phyloP scores from a whole-genome alignment of 2,888 invertebrate species.

The Orthosia incerta region DNA sequence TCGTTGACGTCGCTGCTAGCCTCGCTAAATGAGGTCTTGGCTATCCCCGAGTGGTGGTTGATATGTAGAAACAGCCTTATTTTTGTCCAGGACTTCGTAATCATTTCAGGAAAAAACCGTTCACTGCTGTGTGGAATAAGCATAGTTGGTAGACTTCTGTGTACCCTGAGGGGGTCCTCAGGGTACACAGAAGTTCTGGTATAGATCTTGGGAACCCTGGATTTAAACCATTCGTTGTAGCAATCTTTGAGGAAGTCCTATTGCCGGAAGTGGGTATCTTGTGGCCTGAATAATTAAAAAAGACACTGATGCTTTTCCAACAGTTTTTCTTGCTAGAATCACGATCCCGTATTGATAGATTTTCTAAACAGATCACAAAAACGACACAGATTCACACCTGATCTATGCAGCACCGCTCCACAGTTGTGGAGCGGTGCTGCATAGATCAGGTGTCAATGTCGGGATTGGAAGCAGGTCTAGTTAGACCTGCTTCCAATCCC shows the following conservation, averaged over 20 bases:
- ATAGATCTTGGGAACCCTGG: not conserved
- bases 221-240: not conserved
- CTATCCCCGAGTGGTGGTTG: slow-evolving; percentile 16
- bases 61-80: slow-evolving; percentile 5
- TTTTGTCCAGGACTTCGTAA: slow-evolving; percentile 3
- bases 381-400: not conserved
- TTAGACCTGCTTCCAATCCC: slow-evolving; percentile 12
- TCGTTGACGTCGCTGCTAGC: slow-evolving; percentile 40
- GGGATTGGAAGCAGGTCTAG: too few relatives aligned
- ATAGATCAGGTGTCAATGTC: too few relatives aligned
- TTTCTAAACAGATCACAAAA: not conserved
- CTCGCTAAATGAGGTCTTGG: slow-evolving; percentile 43
- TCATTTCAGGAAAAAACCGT: not conserved
- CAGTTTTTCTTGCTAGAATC: not conserved
- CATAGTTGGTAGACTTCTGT: too few relatives aligned
- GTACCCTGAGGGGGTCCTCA: too few relatives aligned
- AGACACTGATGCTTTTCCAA: not conserved
- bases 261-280: too few relatives aligned
- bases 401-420: slow-evolving; percentile 4
- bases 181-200: too few relatives aligned
- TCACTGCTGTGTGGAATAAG: not conserved
- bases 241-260: not conserved
- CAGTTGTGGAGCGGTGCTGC: too few relatives aligned
- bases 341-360: not conserved
- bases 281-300: not conserved